phyloP scores from a whole-genome alignment of 2,888 invertebrate species.

The Pterobdella sp. region DNA sequence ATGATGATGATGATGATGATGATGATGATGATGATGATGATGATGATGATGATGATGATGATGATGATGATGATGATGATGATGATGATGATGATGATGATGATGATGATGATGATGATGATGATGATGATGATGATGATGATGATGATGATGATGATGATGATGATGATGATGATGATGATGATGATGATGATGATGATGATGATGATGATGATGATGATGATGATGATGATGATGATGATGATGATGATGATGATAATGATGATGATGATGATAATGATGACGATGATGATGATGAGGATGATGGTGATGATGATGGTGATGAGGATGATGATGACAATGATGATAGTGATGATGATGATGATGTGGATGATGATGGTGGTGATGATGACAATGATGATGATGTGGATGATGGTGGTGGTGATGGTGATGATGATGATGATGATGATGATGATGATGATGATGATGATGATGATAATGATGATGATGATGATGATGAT shows the following conservation, averaged over 20 bases:
- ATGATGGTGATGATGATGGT: too few relatives aligned
- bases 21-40: not conserved
- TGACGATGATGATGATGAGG: too few relatives aligned
- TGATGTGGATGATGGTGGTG: not conserved
- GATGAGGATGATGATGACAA: too few relatives aligned
- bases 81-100: slow-evolving; percentile 23
- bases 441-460: slow-evolving; percentile 15
- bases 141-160: slow-evolving; percentile 26
- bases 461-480: slow-evolving; percentile 1
- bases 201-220: slow-evolving; percentile 23
- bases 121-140: slow-evolving; percentile 26
- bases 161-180: slow-evolving; percentile 26
- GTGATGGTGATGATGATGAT: not conserved
- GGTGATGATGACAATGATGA: too few relatives aligned
- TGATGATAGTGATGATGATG: too few relatives aligned
- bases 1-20: not conserved
- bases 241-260: slow-evolving; percentile 13
- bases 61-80: slow-evolving; percentile 15
- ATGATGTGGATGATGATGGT: too few relatives aligned
- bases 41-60: not conserved
- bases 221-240: slow-evolving; percentile 13
- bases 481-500: not conserved
- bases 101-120: slow-evolving; percentile 25
- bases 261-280: not conserved
- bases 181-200: slow-evolving; percentile 26